A percentile compares a stretch with the other conserved stretches of the same genome.
Evolutionary conservation across 23 tunicate species (phyloP).

Genomic region (Clavelina lepadiformis): DNA sequence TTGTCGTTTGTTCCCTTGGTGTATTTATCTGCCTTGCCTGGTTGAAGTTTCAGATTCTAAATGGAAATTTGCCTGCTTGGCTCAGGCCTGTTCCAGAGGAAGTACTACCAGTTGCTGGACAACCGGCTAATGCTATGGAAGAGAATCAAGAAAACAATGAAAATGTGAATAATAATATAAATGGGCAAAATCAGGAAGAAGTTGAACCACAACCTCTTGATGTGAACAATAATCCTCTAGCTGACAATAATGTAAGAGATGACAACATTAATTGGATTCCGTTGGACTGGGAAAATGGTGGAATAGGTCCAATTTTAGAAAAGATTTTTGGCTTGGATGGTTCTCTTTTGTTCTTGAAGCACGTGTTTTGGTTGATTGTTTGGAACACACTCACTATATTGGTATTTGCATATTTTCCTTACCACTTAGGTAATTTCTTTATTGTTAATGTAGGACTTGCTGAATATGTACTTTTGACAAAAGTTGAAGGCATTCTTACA

Average conservation of each 20-base stretch:
- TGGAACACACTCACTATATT: slow-evolving; percentile 73
- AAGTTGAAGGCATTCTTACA: slow-evolving; percentile 62
- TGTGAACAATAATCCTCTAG: slow-evolving; percentile 8
- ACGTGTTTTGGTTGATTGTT: slow-evolving; percentile 86
- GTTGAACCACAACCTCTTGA: neutral
- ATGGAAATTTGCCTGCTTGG: slow-evolving; percentile 79
- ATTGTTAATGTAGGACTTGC: slow-evolving; percentile 27
- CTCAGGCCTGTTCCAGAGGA: slow-evolving; percentile 12
- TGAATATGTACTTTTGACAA: slow-evolving; percentile 43
- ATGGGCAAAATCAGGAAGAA: slow-evolving; percentile 6
- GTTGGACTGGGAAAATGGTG: slow-evolving; percentile 54
- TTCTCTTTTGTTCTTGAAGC: slow-evolving; percentile 80
- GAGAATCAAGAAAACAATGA: slow-evolving; percentile 6
- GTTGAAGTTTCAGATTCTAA: slow-evolving; percentile 67
- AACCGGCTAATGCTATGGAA: neutral
- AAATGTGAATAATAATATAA: slow-evolving; percentile 5
- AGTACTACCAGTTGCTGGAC: neutral
- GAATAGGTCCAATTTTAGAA: slow-evolving; percentile 68
- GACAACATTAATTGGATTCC: slow-evolving; percentile 71
- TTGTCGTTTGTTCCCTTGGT: slow-evolving; percentile 68
- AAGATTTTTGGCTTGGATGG: slow-evolving; percentile 87
- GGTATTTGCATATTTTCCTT: slow-evolving; percentile 85
- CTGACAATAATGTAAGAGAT: too few species aligned
- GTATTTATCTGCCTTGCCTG: slow-evolving; percentile 65
- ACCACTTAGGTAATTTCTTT: slow-evolving; percentile 80